Conservation (phyloP, 2,888 invertebrate genomes). For the Amphipyra tragopoginis region DNA sequence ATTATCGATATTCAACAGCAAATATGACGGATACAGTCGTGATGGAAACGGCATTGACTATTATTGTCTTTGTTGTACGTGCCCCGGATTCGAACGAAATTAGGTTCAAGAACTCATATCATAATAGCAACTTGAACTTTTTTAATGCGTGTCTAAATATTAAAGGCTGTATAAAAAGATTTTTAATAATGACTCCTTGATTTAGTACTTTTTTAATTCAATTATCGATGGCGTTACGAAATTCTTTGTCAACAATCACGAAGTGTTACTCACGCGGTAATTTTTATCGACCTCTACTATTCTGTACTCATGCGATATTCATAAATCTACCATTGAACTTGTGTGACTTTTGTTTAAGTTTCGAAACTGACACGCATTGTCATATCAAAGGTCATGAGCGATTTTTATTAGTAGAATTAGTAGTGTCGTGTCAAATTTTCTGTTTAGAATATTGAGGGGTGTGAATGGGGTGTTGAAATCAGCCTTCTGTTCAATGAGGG, state of each 20-base stretch:
- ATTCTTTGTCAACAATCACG: constrained; percentile 49
- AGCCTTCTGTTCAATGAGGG: constrained; percentile 75
- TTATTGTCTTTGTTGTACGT: constrained; percentile 78
- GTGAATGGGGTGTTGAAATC: constrained; percentile 82
- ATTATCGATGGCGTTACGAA: constrained; percentile 43
- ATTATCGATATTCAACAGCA: constrained; percentile 75
- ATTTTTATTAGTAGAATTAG: constrained; percentile 77
- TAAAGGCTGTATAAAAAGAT: constrained; percentile 40
- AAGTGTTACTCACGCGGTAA: constrained; percentile 16
- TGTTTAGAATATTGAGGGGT: constrained; percentile 71
- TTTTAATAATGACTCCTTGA: constrained; percentile 37
- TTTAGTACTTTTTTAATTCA: constrained; percentile 46
- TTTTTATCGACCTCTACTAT: constrained; percentile 54
- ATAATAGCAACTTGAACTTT: constrained; percentile 58
- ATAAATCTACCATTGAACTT: constrained; percentile 79
- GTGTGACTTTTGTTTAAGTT: constrained; percentile 68
- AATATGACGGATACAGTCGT: constrained; percentile 81
- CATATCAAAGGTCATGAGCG: constrained; percentile 73
- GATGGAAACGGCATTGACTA: constrained; percentile 80
- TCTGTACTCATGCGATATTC: constrained; percentile 42
- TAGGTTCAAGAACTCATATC: constrained; percentile 78
- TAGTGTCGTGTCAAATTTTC: constrained; percentile 71
- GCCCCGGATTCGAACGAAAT: constrained; percentile 82
- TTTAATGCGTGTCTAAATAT: constrained; percentile 56
- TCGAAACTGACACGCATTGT: constrained; percentile 65